A percentile compares a stretch with the other conserved stretches of the same genome.
Conservation (phyloP, 1,140 invertebrate genomes). For the Penaeus vannamei region DNA sequence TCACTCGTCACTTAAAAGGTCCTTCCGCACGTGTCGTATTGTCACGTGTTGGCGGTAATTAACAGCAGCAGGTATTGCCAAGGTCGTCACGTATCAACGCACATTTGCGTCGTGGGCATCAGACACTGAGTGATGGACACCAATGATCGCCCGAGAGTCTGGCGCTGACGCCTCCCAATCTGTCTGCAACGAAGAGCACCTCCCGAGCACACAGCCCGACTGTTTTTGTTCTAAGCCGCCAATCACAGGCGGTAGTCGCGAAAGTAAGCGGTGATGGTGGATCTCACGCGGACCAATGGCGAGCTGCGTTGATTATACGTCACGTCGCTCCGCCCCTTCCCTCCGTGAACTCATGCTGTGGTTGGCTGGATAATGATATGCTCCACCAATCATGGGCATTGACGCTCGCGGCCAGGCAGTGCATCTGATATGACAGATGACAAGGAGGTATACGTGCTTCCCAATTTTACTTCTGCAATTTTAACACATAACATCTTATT, state of each 20-base stretch:
- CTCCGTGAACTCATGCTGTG: neutral
- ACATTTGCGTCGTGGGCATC: slow-evolving; percentile 18
- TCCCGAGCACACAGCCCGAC: slow-evolving; percentile 6
- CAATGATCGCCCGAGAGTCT: slow-evolving; percentile 40
- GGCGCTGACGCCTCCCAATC: slow-evolving; percentile 30
- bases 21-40: neutral
- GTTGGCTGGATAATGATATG: slow-evolving; percentile 1
- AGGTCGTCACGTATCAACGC: slow-evolving; percentile 33
- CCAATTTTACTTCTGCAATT: slow-evolving; percentile 26
- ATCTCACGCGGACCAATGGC: neutral
- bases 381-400: slow-evolving; percentile 4
- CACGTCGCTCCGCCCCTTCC: slow-evolving; percentile 1
- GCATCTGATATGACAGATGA: slow-evolving; percentile 52
- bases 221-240: slow-evolving; percentile 30
- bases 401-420: slow-evolving; percentile 32
- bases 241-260: slow-evolving; percentile 24
- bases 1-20: neutral
- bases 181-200: slow-evolving; percentile 28
- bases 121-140: slow-evolving; percentile 43
- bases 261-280: slow-evolving; percentile 38
- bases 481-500: too few relatives aligned
- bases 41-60: neutral
- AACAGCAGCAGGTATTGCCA: neutral
- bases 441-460: slow-evolving; percentile 14
- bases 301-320: neutral